Evolutionary conservation across 2,888 invertebrate species (phyloP).

Genomic region (Isotomurus palustris): DNA sequence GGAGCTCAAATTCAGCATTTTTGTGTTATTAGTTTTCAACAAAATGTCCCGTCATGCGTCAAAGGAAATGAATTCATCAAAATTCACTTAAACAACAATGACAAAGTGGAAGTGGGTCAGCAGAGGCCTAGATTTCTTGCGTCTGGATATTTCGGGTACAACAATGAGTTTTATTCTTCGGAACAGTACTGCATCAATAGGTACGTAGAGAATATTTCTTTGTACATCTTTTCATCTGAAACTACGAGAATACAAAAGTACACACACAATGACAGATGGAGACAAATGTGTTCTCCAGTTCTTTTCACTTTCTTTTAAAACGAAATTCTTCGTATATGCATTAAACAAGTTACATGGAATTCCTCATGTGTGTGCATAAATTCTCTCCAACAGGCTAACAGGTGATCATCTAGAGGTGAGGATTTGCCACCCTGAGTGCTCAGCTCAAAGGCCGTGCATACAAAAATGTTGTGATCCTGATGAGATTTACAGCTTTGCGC

Average conservation of each 20-base stretch:
- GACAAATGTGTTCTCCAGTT: too few relatives aligned
- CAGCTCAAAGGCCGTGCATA: constrained; percentile 18
- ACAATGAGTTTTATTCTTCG: constrained; percentile 27
- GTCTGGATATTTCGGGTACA: constrained; percentile 32
- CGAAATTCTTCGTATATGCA: too few relatives aligned
- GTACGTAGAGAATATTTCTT: constrained; percentile 11
- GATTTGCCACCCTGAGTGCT: constrained; percentile 24
- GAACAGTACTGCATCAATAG: constrained; percentile 30
- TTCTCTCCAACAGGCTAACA: constrained; percentile 21
- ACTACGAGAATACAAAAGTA: too few relatives aligned
- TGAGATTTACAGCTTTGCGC: constrained; percentile 28
- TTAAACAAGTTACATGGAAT: neutral
- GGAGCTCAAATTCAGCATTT: too few relatives aligned
- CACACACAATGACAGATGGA: too few relatives aligned
- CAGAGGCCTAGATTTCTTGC: constrained; percentile 18
- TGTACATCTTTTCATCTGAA: too few relatives aligned
- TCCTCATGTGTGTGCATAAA: neutral
- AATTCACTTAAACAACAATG: constrained; percentile 1
- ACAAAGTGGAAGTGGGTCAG: constrained; percentile 17
- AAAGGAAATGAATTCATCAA: constrained; percentile 10
- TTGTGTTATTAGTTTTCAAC: too few relatives aligned
- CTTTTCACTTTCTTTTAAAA: too few relatives aligned
- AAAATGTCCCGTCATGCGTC: constrained; percentile 18
- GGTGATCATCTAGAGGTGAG: constrained; percentile 20
- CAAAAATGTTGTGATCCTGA: constrained; percentile 29